Conservation (phyloP, 2,113 vertebrate genomes). For the Irena cyanogastra region DNA sequence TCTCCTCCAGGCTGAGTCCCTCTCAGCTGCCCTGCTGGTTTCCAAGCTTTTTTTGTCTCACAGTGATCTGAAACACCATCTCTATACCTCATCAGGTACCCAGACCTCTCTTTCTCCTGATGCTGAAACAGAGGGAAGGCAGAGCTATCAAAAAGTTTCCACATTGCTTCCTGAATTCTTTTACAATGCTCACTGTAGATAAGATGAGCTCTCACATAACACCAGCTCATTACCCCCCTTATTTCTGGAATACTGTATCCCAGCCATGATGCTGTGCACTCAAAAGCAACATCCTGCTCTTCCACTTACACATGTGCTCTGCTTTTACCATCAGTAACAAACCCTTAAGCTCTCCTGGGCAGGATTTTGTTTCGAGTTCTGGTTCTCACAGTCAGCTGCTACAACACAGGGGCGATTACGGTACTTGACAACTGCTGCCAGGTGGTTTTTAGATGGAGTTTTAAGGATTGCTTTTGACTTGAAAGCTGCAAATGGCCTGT, state of each 20-base stretch:
- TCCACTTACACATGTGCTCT: not conserved
- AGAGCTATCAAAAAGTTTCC: not conserved
- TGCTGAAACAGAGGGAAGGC: not conserved
- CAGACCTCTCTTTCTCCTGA: not conserved
- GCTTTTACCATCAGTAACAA: conserved; percentile 24
- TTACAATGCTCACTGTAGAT: not conserved
- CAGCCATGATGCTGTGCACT: rapidly evolving
- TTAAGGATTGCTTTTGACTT: not conserved
- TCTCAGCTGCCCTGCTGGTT: not conserved
- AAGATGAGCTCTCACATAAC: not conserved
- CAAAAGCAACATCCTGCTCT: not conserved
- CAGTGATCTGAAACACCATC: not conserved
- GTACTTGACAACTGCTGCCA: not conserved
- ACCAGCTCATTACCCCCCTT: not conserved
- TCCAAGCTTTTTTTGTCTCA: not conserved
- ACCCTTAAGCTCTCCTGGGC: not conserved
- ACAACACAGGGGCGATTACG: not conserved
- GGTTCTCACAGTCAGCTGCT: not conserved
- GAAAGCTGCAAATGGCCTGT: conserved; percentile 1
- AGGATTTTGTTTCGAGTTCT: not conserved
- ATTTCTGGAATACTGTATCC: not conserved
- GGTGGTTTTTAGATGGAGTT: not conserved
- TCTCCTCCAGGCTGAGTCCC: not conserved
- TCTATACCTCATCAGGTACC: not conserved
- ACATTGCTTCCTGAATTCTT: not conserved